Evolutionary conservation across 37 sponge, comb jelly and placozoan genomes (phyloP).

Genomic region (Eunapius fragilis): DNA sequence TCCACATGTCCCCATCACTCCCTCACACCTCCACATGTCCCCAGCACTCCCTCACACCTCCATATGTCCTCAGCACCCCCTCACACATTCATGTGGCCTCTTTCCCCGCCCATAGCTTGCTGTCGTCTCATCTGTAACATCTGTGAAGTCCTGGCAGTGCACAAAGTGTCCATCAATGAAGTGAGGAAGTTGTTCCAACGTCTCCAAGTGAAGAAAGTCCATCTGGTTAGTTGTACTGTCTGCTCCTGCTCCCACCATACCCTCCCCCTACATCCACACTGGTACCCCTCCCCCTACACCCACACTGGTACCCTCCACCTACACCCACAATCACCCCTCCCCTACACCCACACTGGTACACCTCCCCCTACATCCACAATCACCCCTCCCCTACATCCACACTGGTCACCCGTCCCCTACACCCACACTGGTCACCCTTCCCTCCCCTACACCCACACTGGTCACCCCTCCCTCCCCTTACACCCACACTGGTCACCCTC

Average conservation of each 20-base stretch:
- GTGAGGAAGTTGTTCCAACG: conserved; percentile 54
- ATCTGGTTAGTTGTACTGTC: conserved; percentile 19
- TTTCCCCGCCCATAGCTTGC: conserved; percentile 27
- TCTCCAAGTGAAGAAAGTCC: conserved; percentile 25
- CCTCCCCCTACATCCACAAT: too few relatives aligned
- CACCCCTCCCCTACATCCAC: too few relatives aligned
- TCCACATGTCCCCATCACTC: neutral
- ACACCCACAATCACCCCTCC: too few relatives aligned
- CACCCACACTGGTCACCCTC: too few relatives aligned
- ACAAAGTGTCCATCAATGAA: conserved; percentile 56
- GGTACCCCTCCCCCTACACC: too few relatives aligned
- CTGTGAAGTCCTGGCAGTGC: conserved; percentile 41
- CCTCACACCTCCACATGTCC: neutral
- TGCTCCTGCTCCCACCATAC: neutral
- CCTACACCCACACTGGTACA: too few relatives aligned
- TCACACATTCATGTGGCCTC: neutral
- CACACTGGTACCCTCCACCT: too few relatives aligned
- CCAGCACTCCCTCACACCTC: neutral
- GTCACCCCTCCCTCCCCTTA: too few relatives aligned
- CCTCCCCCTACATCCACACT: too few relatives aligned
- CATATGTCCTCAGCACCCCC: neutral
- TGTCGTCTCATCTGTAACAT: conserved; percentile 54
- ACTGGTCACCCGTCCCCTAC: too few relatives aligned
- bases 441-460: too few relatives aligned
- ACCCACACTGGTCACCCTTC: too few relatives aligned